Evolutionary conservation across 2,888 invertebrate species (phyloP), one percentile per base, ranked within the genome.

Genomic region (Auanema sp.): DNA sequence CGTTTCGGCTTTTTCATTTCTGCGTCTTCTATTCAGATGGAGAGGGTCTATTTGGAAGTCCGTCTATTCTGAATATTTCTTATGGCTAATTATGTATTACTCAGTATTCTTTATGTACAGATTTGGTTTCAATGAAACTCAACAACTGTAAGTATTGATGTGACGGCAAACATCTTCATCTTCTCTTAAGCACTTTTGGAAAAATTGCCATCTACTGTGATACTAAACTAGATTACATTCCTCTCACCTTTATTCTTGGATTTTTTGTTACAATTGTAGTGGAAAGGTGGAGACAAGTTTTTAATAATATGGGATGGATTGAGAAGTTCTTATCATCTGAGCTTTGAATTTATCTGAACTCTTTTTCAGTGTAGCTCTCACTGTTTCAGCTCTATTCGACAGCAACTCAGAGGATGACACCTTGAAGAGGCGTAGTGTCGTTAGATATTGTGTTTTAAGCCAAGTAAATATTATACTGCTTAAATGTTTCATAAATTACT

Each of bases 181-280:
- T 21, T 16, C n/a, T 8, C 16, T 52, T 16, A n/a, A 52, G 52
- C 0, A 16, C 21, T n/a, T 52, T 52, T 25, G 52, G 24, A 52
- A 16, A 52, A 23, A n/a, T 52, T 21, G 52, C 24, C 12, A 23
- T 8, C n/a, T 23, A 52, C 24, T 52, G 18, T 52, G 52, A 52
- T 23, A 52, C 6, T 5, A 16, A 23, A n/a, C 11, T 52, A 25
- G 24, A 52, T 25, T 52, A 52, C 1, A 52, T 52, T n/a, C 52
- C 52, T 21, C 52, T 52, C 24, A 52, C 52, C 4, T 52, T 52
- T 12, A 52, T 52, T 21, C 52, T 52, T 23, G 77, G 74, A 3
- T 76, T 77, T 58, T 77, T 77, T 51, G 77, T 77, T 6, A 69
- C 75, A 10, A 63, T 76, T 8, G 72, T 77, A 16, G 71, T 76